Conservation (phyloP, 2,113 vertebrate genomes). For the Actenoides lindsayi region DNA sequence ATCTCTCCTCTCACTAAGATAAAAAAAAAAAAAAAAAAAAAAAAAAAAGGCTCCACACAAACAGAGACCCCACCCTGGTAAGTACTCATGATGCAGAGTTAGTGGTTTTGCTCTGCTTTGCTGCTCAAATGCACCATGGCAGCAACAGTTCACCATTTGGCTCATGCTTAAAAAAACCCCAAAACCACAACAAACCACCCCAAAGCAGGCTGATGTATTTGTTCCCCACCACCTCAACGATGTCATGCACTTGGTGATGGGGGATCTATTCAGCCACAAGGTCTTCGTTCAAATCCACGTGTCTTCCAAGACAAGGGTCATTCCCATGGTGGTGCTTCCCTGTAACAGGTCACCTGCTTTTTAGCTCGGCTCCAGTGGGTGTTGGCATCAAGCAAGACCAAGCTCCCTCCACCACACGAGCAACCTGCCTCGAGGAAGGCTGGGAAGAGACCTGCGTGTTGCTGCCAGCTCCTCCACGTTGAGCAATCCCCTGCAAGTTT, state of each 20-base stretch:
- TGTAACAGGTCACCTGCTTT: neutral
- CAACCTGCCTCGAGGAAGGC: neutral
- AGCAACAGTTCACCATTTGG: neutral
- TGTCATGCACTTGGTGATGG: neutral
- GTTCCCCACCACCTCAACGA: neutral
- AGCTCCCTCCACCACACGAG: neutral
- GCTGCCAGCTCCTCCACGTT: neutral
- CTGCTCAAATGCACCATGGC: neutral
- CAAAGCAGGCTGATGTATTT: too few species aligned
- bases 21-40: neutral
- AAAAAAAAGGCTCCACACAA: too few species aligned
- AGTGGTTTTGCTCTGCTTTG: neutral
- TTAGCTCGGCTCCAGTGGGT: neutral
- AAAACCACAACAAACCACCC: neutral
- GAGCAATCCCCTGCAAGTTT: neutral
- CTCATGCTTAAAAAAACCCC: neutral
- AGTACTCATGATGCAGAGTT: neutral
- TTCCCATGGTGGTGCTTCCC: neutral
- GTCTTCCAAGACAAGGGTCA: neutral
- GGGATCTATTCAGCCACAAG: neutral
- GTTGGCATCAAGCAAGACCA: neutral
- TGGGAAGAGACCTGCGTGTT: neutral
- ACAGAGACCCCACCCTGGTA: neutral
- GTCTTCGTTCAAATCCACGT: fast-evolving
- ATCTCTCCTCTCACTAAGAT: neutral